Evolutionary conservation across 2,888 invertebrate species (phyloP).

Genomic region (Copidosoma aretas): DNA sequence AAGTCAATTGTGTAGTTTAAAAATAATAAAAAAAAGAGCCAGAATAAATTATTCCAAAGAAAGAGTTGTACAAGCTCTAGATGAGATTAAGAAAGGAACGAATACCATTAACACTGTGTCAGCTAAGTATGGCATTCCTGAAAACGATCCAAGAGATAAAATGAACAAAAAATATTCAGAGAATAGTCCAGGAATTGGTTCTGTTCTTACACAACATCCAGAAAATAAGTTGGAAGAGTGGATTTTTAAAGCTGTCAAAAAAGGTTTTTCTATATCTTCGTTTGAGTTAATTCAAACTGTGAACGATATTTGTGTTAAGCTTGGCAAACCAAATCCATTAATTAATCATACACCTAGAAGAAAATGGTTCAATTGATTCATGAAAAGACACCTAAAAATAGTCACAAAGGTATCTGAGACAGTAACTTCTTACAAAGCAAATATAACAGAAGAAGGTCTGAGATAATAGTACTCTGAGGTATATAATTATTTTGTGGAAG

Average conservation of each 20-base stretch:
- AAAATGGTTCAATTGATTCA: slow-evolving; percentile 6
- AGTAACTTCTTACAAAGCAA: background rate
- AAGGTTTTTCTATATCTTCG: background rate
- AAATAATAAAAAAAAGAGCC: background rate
- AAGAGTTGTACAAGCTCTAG: background rate
- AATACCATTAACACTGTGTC: background rate
- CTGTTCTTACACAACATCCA: background rate
- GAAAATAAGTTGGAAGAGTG: background rate
- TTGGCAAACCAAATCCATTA: background rate
- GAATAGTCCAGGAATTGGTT: background rate
- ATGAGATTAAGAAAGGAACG: background rate
- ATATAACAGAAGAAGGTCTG: background rate
- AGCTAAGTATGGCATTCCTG: too few species aligned
- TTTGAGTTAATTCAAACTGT: slow-evolving; percentile 3
- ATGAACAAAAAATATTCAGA: background rate
- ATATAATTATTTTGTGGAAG: background rate
- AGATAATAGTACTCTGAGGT: background rate
- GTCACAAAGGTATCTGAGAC: slow-evolving; percentile 1
- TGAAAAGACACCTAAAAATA: slow-evolving; percentile 1
- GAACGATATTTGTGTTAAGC: background rate
- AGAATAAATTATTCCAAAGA: background rate
- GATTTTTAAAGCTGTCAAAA: background rate
- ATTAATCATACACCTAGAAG: background rate
- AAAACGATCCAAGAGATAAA: background rate
- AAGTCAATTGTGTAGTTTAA: background rate